Evolutionary conservation across 1,140 invertebrate species (phyloP).

Genomic region (Aphidius ervi): DNA sequence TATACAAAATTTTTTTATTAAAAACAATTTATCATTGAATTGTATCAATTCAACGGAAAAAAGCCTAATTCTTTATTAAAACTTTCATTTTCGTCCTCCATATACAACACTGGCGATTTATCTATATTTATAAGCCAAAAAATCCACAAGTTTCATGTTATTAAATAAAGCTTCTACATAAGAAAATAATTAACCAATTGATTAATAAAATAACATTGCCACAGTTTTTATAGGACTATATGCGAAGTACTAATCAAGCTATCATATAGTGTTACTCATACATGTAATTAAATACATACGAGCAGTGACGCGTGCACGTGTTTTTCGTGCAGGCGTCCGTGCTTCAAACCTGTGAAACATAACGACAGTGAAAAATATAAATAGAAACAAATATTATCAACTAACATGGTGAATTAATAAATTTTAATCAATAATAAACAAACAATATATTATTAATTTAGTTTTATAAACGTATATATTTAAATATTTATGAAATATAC

Average conservation of each 20-base stretch:
- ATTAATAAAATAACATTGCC: no score
- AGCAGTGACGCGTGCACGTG: slow-evolving; percentile 22
- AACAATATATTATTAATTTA: slow-evolving; percentile 14
- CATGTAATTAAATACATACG: slow-evolving; percentile 21
- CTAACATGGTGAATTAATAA: neutral
- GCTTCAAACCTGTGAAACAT: slow-evolving; percentile 21
- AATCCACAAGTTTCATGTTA: no score
- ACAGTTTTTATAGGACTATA: no score
- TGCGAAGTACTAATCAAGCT: slow-evolving; percentile 33
- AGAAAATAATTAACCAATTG: no score
- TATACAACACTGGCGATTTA: no score
- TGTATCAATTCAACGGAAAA: no score
- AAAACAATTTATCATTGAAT: no score
- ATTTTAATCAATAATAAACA: slow-evolving; percentile 13
- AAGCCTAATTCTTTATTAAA: no score
- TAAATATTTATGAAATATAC: slow-evolving; percentile 16
- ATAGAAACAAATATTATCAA: slow-evolving; percentile 8
- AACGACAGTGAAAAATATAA: slow-evolving; percentile 9
- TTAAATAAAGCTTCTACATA: no score
- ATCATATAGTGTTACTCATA: slow-evolving; percentile 29
- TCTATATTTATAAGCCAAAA: no score
- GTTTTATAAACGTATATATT: slow-evolving; percentile 14
- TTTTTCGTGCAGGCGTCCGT: slow-evolving; percentile 19
- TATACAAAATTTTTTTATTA: no score
- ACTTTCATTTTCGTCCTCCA: no score